Base-by-base conservation (phyloP, 2,888 invertebrate species). In the Stegana nigrithorax region DNA sequence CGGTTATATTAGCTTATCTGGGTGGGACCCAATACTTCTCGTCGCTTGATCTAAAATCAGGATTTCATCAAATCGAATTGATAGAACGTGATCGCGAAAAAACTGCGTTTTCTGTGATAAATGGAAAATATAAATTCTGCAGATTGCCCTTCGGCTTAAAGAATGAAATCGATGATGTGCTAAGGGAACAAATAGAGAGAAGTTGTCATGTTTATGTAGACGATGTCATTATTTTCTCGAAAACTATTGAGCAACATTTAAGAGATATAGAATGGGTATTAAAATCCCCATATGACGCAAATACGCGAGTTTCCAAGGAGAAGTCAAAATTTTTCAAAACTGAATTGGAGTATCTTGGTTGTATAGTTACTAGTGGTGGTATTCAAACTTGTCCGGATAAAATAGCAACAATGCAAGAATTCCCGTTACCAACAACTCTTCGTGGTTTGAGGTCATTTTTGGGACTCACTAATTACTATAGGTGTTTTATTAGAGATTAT, bases 21-120 rank as follows among this genome's bases (percentile, higher is more conserved):
- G 67, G 67, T 0, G 62, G 62, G 2, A 29, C 66, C 0, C 53
- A 57, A 5, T 62, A 53, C 32, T 67, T 70, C 27, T 60, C 66
- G 12, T 65, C 66, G 12, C 36, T 69, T 2, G 68, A 71, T 29
- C 51, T 67, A 4, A 67, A 67, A 60, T 68, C 61, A 5, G 68
- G 65, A 4, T 67, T 65, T 45, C 67, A 68, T 23, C 67, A 67
- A 39, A 69, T 66, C 8, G 47, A 47, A 10, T 27, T 69, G 0
- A 42, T 56, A 23, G 67, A 70, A 2, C 56, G 62, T 2, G 65
- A 70, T 53, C 53, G 60, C 0, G 66, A 66, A 26, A 71, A 68
- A 44, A 67, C 69, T 0, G 63, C 60, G 8, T 67, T 68, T 26
- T 65, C 62, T 8, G 36, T 60, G 1, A 25, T 12, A n/a, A 25